Evolutionary conservation across 1,140 invertebrate species (phyloP), one percentile per base, ranked within the genome.

Genomic region (Argopecten irradians): DNA sequence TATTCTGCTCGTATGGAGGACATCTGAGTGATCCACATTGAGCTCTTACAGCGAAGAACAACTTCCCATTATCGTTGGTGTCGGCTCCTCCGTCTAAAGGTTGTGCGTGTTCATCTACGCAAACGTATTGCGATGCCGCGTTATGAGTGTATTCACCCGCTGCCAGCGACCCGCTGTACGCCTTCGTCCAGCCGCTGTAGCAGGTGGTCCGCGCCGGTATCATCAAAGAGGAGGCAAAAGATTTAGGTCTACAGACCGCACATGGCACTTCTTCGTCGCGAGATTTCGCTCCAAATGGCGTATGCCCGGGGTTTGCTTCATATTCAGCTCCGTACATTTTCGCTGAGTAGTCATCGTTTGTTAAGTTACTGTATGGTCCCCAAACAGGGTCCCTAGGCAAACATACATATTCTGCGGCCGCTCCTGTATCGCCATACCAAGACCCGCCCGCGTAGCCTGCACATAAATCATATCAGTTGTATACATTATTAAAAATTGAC

Each of bases 101-200:
- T 32, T 92, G 90, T 22, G 88, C 82, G 22, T 55, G 34, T 71
- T 89, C 87, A 46, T 93, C 93, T 7, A 93, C 85, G 82, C 92
- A 93, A 34, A n/a, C n/a, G n/a, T n/a, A n/a, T n/a, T n/a, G n/a
- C n/a, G n/a, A n/a, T n/a, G n/a, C n/a, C n/a, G 28, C 46, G 3
- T 16, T 32, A 28, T 91, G 46, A 16, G 5, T 41, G 14, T 86
- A 82, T 34, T 86, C 33, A 0, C 88, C 84, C 9, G 91, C 34
- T 85, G 88, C 89, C 43, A 93, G 43, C 83, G 89, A 91, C 0
- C 93, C 93, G 7, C 55, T 39, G 85, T 93, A 93, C 55, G 91
- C 86, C 19, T 84, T 34, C 9, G 13, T 82, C 91, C 91, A 93
- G 2, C 88, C 91, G 19, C 34, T 28, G 19, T 85, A 86, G 85